Conservation (phyloP, 2,113 vertebrate genomes). For the Menidia beryllina region DNA sequence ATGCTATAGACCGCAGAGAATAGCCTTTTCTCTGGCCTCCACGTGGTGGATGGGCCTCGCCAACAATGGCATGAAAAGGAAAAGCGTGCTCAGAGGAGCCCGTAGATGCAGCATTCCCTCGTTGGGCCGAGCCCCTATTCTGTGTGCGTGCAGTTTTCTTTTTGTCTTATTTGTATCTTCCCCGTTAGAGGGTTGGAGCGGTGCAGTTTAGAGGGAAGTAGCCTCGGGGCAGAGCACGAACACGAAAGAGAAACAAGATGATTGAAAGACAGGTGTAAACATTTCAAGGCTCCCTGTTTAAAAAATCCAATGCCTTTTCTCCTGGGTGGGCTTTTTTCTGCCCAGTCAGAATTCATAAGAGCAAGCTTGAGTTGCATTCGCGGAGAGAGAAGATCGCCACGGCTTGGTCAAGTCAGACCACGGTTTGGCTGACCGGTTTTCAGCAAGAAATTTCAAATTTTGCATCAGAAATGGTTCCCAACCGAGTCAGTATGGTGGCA, state of each 20-base stretch:
- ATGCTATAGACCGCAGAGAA: conserved; percentile 37
- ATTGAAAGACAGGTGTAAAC: conserved; percentile 6
- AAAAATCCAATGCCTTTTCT: conserved; percentile 11
- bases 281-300: conserved; percentile 13
- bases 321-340: background rate
- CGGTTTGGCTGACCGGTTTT: no score
- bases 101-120: background rate
- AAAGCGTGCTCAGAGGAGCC: background rate
- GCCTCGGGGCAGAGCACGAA: background rate
- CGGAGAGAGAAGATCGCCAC: background rate
- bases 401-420: no score
- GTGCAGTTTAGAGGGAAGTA: conserved; percentile 31
- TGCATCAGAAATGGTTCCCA: no score
- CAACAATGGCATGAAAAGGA: conserved; percentile 13
- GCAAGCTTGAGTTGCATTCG: conserved; percentile 2
- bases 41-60: conserved; percentile 24
- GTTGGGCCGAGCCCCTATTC: background rate
- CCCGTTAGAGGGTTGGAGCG: conserved; percentile 10
- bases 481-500: no score
- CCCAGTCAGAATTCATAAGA: conserved; percentile 17
- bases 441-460: no score
- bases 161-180: conserved; percentile 10
- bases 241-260: conserved; percentile 27
- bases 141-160: conserved; percentile 21
- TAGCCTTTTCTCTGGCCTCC: conserved; percentile 29